Conservation (phyloP, 2,888 invertebrate species). For the Cynaeus angustus region DNA sequence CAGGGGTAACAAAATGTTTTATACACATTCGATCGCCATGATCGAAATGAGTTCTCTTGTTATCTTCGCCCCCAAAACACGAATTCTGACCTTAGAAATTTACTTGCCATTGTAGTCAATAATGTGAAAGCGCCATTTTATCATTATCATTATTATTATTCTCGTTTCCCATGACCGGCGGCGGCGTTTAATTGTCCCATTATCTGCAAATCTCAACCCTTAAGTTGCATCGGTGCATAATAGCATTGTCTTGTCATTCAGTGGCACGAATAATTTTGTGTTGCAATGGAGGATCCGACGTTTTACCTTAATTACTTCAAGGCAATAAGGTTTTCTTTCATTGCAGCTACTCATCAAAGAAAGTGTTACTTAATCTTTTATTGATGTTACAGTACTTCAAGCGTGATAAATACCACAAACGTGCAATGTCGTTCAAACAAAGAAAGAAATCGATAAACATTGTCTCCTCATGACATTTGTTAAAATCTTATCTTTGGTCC, state of each 20-base stretch:
- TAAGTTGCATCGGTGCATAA: constrained; percentile 21
- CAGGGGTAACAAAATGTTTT: constrained; percentile 11
- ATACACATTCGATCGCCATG: background rate
- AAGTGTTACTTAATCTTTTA: constrained; percentile 3
- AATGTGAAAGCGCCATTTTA: constrained; percentile 36
- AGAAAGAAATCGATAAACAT: constrained; percentile 15
- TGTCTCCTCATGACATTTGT: constrained; percentile 27
- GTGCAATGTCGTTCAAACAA: constrained; percentile 13
- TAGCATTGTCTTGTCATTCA: constrained; percentile 37
- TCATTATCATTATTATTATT: constrained; percentile 43
- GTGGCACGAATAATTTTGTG: constrained; percentile 37
- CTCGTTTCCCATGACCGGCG: constrained; percentile 38
- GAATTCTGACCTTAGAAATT: constrained; percentile 31
- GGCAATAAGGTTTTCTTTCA: constrained; percentile 6
- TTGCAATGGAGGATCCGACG: constrained; percentile 10
- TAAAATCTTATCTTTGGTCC: constrained; percentile 22
- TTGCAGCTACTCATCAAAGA: background rate
- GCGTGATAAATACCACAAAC: constrained; percentile 10
- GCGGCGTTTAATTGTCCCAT: constrained; percentile 30
- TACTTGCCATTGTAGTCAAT: constrained; percentile 36
- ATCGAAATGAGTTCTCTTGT: background rate
- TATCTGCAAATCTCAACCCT: constrained; percentile 17
- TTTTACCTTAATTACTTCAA: constrained; percentile 6
- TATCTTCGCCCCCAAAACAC: background rate
- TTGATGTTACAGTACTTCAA: background rate